These are phyloP conservation scores for Lanius collurio DNA, from an alignment of 2,113 vertebrate species.

Conservation along the genomic window DNA sequence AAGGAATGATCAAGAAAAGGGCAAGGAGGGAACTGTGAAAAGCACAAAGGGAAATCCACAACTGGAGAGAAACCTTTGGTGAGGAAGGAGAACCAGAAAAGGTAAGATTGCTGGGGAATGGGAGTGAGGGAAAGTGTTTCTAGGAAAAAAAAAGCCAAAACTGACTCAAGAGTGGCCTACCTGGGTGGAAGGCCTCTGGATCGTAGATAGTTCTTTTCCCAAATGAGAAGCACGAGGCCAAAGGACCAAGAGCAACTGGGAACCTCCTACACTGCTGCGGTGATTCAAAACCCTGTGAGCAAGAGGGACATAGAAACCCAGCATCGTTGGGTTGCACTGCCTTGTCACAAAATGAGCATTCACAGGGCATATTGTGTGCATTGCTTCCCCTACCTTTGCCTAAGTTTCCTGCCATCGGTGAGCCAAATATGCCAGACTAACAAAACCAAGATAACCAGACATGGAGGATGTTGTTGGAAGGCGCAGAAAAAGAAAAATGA, in stretches of 20 bases:
- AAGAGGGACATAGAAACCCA: conserved; percentile 73
- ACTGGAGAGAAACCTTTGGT: conserved; percentile 44
- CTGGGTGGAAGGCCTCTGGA: conserved; percentile 67
- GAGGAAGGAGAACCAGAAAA: conserved; percentile 51
- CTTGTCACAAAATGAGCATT: conserved; percentile 54
- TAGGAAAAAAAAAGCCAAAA: conserved; percentile 48
- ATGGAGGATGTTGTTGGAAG: conserved; percentile 54
- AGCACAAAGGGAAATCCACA: conserved; percentile 28
- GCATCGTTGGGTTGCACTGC: conserved; percentile 68
- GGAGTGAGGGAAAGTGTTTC: conserved; percentile 35
- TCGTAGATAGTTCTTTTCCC: conserved; percentile 68
- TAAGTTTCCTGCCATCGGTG: background rate
- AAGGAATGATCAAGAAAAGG: conserved; percentile 6
- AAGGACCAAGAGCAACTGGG: conserved; percentile 69
- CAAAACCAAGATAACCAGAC: conserved; percentile 28
- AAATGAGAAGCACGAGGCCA: conserved; percentile 68
- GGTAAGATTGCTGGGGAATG: conserved; percentile 39
- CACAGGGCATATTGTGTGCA: background rate
- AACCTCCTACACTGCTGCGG: conserved; percentile 67
- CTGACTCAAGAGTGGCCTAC: conserved; percentile 69
- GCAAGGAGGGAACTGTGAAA: conserved; percentile 18
- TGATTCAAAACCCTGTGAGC: conserved; percentile 69
- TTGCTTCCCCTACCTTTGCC: background rate
- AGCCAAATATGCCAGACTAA: conserved; percentile 36
- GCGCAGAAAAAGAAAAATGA: conserved; percentile 47